These are phyloP conservation scores for Geopemphigus sp. DNA, from an alignment of 1,140 invertebrate species.

Conservation along the genomic window DNA sequence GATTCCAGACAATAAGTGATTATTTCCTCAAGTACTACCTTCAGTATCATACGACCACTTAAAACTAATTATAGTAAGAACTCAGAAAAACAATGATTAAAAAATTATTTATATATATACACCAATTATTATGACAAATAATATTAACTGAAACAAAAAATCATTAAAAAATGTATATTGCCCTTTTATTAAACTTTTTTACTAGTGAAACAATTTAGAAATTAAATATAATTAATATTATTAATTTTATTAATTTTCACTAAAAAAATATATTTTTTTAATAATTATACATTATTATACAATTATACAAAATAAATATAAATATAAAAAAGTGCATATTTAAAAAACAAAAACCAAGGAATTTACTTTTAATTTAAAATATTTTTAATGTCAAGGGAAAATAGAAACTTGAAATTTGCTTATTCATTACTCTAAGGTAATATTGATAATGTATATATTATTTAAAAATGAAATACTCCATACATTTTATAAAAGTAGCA, in stretches of 20 bases:
- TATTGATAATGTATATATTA: no score
- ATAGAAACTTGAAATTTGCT: background rate
- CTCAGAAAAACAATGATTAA: background rate
- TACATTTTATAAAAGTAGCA: background rate
- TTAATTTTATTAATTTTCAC: no score
- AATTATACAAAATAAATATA: no score
- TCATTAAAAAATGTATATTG: background rate
- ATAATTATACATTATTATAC: no score
- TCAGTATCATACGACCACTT: background rate
- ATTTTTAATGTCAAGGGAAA: background rate
- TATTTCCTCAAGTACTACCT: slow-evolving; percentile 15
- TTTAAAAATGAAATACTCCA: background rate
- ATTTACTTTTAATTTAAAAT: background rate
- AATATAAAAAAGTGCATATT: no score
- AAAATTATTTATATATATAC: background rate
- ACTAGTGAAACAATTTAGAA: no score
- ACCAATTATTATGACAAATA: background rate
- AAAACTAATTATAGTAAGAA: slow-evolving; percentile 3
- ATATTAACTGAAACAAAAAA: background rate
- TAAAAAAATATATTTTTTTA: no score
- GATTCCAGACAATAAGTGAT: slow-evolving; percentile 1
- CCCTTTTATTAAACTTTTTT: no score
- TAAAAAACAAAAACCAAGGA: no score
- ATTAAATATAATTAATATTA: no score
- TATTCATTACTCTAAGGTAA: background rate